A percentile compares a stretch with the other conserved stretches of the same genome.
phyloP scores from a whole-genome alignment of 2,888 invertebrate species.

The Tipula helvola region DNA sequence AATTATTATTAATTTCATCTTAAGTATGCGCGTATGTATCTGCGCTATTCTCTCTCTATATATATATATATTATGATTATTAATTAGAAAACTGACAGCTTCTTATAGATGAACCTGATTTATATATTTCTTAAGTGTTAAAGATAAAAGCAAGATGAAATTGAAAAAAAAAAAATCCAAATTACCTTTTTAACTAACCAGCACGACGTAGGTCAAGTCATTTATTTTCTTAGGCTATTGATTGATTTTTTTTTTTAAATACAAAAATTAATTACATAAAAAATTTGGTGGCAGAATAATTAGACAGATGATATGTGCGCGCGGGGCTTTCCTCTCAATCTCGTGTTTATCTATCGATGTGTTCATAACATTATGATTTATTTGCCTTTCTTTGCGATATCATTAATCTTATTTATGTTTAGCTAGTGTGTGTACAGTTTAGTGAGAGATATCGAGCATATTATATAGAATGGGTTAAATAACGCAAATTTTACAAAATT shows the following conservation, averaged over 20 bases:
- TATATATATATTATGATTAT: neutral
- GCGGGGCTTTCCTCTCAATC: neutral
- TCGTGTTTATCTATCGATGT: neutral
- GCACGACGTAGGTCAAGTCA: slow-evolving; percentile 9
- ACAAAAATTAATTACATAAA: neutral
- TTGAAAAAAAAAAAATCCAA: neutral
- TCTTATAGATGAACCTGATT: neutral
- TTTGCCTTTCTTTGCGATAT: neutral
- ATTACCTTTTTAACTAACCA: neutral
- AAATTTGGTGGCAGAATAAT: neutral
- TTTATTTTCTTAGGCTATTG: neutral
- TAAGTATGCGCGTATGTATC: neutral
- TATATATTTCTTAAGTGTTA: neutral
- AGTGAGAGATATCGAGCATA: neutral
- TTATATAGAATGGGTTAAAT: no score
- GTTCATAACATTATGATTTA: neutral
- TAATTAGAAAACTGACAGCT: slow-evolving; percentile 9
- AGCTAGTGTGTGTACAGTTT: neutral
- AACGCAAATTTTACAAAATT: no score
- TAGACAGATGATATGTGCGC: neutral
- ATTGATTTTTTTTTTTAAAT: neutral
- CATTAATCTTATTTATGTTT: neutral
- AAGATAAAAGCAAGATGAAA: neutral
- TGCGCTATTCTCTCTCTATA: neutral
- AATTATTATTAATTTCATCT: neutral